phyloP scores from a whole-genome alignment of 2,113 vertebrate species.

The Xyliphius kryptos region DNA sequence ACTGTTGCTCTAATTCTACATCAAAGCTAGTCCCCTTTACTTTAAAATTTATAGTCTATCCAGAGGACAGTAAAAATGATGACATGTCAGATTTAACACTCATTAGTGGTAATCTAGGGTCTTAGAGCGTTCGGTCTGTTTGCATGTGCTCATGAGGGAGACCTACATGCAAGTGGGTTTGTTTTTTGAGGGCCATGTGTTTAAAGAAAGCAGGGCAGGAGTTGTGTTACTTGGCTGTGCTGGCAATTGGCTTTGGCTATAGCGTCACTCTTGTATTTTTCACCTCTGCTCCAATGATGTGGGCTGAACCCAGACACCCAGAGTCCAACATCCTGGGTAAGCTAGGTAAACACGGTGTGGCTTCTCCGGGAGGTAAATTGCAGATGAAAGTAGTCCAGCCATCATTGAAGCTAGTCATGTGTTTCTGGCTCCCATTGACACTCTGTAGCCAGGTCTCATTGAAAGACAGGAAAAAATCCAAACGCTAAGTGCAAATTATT shows the following conservation, averaged over 20 bases:
- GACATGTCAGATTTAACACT: constrained; percentile 36
- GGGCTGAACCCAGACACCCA: constrained; percentile 31
- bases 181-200: constrained; percentile 45
- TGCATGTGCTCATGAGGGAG: constrained; percentile 34
- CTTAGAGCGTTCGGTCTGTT: constrained; percentile 22
- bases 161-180: constrained; percentile 36
- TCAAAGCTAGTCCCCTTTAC: constrained; percentile 17
- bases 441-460: constrained; percentile 5
- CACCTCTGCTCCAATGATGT: constrained; percentile 39
- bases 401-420: constrained; percentile 1
- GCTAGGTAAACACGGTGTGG: constrained; percentile 41
- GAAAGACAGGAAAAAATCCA: constrained; percentile 24
- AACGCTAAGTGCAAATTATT: constrained; percentile 17
- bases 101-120: constrained; percentile 35
- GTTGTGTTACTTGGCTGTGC: constrained; percentile 48
- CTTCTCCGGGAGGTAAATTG: constrained; percentile 23
- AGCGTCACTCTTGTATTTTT: constrained; percentile 36
- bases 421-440: constrained; percentile 5
- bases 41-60: constrained; percentile 15
- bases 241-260: constrained; percentile 58
- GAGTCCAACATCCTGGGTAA: constrained; percentile 34
- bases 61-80: constrained; percentile 9
- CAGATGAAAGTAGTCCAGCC: constrained; percentile 33
- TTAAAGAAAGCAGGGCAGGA: constrained; percentile 43
- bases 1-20: constrained; percentile 1